Conservation (phyloP, 1,140 invertebrate genomes). For the Drosophila suzukii region DNA sequence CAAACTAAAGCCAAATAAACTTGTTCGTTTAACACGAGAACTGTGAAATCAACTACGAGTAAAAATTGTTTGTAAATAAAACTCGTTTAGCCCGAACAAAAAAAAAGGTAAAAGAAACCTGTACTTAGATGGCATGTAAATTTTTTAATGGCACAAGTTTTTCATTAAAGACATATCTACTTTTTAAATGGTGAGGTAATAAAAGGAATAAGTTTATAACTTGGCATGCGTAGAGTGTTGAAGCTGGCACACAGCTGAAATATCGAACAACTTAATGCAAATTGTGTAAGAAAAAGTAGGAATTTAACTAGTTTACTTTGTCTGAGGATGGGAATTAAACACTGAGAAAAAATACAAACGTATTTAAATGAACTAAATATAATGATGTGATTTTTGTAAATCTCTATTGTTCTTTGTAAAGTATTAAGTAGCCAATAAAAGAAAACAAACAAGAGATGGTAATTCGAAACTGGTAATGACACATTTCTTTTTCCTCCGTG, state of each 20-base stretch:
- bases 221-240: conserved; percentile 23
- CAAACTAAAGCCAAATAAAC: conserved; percentile 57
- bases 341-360: background rate
- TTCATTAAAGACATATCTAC: conserved; percentile 55
- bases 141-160: conserved; percentile 81
- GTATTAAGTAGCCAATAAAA: background rate
- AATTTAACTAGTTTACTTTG: background rate
- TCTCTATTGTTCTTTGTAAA: too few relatives aligned
- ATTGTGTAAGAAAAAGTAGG: conserved; percentile 25
- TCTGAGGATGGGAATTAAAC: background rate
- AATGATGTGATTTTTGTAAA: too few relatives aligned
- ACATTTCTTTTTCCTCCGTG: conserved; percentile 4
- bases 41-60: conserved; percentile 62
- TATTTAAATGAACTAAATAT: too few relatives aligned
- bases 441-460: background rate
- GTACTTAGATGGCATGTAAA: conserved; percentile 61
- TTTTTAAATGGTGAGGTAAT: conserved; percentile 23
- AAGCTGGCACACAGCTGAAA: conserved; percentile 5
- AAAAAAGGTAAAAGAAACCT: conserved; percentile 42
- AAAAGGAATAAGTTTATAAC: conserved; percentile 24
- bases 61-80: conserved; percentile 79
- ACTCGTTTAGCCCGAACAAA: conserved; percentile 62
- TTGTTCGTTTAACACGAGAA: conserved; percentile 78
- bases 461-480: background rate
- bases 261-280: conserved; percentile 21